Base-by-base conservation (phyloP, 2,113 vertebrate species). In the Origma solitaria region DNA sequence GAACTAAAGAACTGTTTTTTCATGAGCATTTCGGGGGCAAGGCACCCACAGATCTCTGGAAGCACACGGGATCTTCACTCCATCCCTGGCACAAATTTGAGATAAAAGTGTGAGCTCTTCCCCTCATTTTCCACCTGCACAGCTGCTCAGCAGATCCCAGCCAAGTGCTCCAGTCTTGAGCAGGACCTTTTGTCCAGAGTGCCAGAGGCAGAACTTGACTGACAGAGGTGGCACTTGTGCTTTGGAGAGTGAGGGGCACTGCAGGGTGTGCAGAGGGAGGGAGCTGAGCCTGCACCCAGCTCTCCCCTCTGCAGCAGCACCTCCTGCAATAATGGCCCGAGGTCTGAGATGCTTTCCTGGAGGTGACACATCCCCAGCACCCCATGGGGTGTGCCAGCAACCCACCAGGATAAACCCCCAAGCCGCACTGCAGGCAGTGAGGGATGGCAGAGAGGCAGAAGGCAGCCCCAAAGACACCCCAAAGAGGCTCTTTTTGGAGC, bases 361-460 rank as follows among this genome's bases (percentile, higher is more conserved):
- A 27, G 33, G 14, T 35, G 47, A 11, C 22, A 22, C 20, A 19
- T 30, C 38, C 33, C 38, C 18, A 61, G 7, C 11, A 3, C 24
- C 40, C 35, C 23, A 1, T 9, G n/a, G 19, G 24, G 2, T 0
- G n/a, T 38, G 28, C 18, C 50, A 58, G 47, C 31, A 25, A 25
- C 25, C 47, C 64, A 25, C 10, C 27, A 4, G 61, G 49, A 42
- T 35, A 30, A 38, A 58, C 25, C 56, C 51, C 66, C 2, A 6
- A 76, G 38, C 49, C 28, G 25, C 1, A 1, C 31, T 19, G 47
- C 38, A 4, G 47, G 16, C 15, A 44, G 25, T 0, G 0, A 72
- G 8, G 51, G 58, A 10, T 12, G 42, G 28, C 51, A 33, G 24
- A 28, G 82, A 76, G 57, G 6, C 87, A 61, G 33, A 7, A 61